Percentiles rank a stretch among this genome's conserved stretches.
Evolutionary conservation across 2,797 vertebrate genomes (phyloP).

Genomic region (Anas georgica): DNA sequence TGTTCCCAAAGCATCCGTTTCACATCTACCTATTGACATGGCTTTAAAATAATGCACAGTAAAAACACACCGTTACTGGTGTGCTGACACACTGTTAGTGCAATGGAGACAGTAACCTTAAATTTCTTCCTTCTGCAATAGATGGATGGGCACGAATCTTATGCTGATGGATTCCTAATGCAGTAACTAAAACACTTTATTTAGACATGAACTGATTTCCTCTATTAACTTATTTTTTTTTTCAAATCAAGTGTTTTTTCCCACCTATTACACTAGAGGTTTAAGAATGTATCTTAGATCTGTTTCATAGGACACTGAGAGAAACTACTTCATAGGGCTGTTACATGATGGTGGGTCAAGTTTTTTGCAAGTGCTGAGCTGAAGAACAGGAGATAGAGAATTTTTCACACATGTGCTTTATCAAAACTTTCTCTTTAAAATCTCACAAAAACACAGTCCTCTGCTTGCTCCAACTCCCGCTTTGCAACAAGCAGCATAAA

Average conservation of each 20-base stretch:
- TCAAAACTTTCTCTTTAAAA: neutral
- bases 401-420: no score
- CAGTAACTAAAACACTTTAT: neutral
- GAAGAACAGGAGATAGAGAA: neutral
- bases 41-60: neutral
- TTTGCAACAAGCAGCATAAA: neutral
- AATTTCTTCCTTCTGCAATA: neutral
- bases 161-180: neutral
- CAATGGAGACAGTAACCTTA: neutral
- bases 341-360: neutral
- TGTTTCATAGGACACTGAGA: neutral
- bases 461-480: neutral
- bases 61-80: neutral
- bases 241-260: neutral
- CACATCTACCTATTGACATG: neutral
- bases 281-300: neutral
- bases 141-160: neutral
- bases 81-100: neutral
- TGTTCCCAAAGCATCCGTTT: conserved; percentile 8
- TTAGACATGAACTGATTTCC: neutral
- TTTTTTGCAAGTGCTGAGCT: neutral
- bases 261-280: neutral
- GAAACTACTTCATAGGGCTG: neutral
- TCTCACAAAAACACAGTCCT: neutral
- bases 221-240: neutral